Evolutionary conservation across 1,140 invertebrate genomes (phyloP).

Genomic region (Cepaea nemoralis): DNA sequence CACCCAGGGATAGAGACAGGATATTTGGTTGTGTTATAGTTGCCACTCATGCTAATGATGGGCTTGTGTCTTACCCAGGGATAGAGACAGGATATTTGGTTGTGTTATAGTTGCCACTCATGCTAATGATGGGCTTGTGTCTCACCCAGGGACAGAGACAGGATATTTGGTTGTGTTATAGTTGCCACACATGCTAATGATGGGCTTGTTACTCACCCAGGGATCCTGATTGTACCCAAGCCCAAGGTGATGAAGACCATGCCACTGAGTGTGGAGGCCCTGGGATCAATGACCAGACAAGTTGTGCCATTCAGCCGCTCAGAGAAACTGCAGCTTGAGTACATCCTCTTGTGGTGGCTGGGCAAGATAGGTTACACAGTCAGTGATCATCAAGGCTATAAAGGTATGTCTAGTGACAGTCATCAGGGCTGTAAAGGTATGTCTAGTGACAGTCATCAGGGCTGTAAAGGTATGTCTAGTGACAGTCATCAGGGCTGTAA

Average conservation of each 20-base stretch:
- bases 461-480: constrained; percentile 45
- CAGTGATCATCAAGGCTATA: constrained; percentile 52
- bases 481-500: constrained; percentile 51
- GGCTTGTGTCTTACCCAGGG: no score
- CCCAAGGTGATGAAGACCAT: constrained; percentile 52
- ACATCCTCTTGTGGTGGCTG: constrained; percentile 58
- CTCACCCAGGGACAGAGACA: no score
- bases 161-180: no score
- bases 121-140: no score
- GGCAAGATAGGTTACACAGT: constrained; percentile 46
- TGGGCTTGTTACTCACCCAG: constrained; percentile 42
- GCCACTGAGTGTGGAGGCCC: constrained; percentile 37
- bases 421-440: constrained; percentile 54
- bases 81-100: no score
- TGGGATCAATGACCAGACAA: constrained; percentile 33
- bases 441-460: constrained; percentile 39
- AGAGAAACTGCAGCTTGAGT: constrained; percentile 59
- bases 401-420: constrained; percentile 16
- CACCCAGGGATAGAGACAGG: no score
- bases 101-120: no score
- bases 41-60: no score
- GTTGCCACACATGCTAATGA: no score
- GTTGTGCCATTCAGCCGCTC: constrained; percentile 44
- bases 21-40: no score
- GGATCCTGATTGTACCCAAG: constrained; percentile 48